phyloP scores from a whole-genome alignment of 2,797 vertebrate genomes.

The Lepus townsendii region DNA sequence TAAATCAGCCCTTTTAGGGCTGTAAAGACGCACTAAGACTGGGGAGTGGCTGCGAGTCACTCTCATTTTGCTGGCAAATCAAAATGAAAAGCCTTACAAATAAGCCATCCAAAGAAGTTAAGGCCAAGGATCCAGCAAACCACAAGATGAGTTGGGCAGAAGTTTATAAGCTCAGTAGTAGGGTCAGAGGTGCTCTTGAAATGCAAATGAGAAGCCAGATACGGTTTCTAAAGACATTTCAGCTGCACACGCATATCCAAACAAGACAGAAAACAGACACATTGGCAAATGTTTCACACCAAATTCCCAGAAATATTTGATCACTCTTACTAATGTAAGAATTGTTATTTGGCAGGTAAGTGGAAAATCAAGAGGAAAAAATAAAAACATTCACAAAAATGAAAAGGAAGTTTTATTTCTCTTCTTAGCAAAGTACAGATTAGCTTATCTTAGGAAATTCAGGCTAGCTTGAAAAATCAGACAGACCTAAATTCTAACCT shows the following conservation, averaged over 20 bases:
- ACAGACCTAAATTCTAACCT: not conserved
- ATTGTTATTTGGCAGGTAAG: not conserved
- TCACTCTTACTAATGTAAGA: not conserved
- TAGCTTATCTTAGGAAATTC: slow-evolving; percentile 14
- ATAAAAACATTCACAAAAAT: slow-evolving; percentile 27
- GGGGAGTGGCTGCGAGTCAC: slow-evolving; percentile 36
- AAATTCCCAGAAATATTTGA: not conserved
- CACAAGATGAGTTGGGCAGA: not conserved
- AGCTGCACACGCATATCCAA: not conserved
- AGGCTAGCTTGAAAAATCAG: not conserved
- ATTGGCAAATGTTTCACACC: not conserved
- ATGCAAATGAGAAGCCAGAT: not conserved
- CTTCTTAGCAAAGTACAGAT: not conserved
- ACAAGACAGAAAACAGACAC: not conserved
- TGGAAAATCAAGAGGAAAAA: not conserved
- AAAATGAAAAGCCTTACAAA: slow-evolving; percentile 54
- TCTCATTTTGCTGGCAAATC: slow-evolving; percentile 55
- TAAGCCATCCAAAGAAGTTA: slow-evolving; percentile 31
- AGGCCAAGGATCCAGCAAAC: not conserved
- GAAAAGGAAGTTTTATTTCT: slow-evolving; percentile 25
- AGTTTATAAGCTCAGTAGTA: not conserved
- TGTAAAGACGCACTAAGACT: slow-evolving; percentile 53
- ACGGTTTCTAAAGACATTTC: not conserved
- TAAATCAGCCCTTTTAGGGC: slow-evolving; percentile 23
- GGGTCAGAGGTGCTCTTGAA: not conserved